These are phyloP conservation scores for Ictalurus punctatus DNA, from an alignment of 2,113 vertebrate genomes.

Conservation along the genomic window DNA sequence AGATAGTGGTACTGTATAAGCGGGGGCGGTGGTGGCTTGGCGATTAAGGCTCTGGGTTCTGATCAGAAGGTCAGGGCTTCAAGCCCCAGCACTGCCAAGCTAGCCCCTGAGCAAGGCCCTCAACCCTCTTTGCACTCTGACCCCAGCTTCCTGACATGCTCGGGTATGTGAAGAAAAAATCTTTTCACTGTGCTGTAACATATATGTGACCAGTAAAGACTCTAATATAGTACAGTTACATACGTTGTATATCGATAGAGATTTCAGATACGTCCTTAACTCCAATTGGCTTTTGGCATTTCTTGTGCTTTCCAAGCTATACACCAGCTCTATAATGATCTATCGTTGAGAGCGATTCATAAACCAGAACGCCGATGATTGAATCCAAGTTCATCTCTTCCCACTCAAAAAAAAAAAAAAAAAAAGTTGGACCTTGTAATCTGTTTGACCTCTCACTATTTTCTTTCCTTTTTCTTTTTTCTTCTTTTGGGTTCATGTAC, in stretches of 20 bases:
- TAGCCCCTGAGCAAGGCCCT: no score
- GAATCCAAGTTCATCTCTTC: constrained; percentile 48
- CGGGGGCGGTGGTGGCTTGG: no score
- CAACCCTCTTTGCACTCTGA: no score
- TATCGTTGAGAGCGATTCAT: neutral
- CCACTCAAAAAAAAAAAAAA: constrained; percentile 49
- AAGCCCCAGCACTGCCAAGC: no score
- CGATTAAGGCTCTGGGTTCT: no score
- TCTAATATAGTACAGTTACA: neutral
- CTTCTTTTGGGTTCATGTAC: constrained; percentile 80
- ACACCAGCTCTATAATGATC: neutral
- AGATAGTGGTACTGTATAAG: neutral
- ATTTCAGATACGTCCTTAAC: neutral
- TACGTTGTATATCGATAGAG: neutral
- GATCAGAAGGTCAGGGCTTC: no score
- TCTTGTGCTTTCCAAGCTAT: neutral
- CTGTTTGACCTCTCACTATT: constrained; percentile 73
- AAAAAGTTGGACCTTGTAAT: constrained; percentile 71
- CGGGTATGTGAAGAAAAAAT: no score
- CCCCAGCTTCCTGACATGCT: no score
- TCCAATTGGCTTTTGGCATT: neutral
- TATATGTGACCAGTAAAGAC: no score
- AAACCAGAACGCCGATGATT: constrained; percentile 37
- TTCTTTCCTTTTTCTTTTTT: constrained; percentile 70
- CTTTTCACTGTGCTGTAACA: no score